Evolutionary conservation across 2,797 vertebrate genomes (phyloP), one percentile per base, ranked within the genome.

Genomic region (Alfaro cultratus): DNA sequence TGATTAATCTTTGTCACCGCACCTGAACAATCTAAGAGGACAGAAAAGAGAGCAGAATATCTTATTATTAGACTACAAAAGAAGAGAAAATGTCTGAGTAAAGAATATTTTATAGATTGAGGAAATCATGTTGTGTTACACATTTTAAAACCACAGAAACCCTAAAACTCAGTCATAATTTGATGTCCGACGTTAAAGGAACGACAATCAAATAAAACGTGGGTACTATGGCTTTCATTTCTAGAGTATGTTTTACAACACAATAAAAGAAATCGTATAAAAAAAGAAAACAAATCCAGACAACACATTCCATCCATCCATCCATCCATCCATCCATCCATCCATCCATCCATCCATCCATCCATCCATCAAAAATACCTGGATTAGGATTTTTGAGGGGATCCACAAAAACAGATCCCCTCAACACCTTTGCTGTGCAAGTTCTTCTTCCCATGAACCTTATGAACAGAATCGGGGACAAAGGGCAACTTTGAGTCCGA

Each of bases 151-250:
- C 77, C 49, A 1, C 57, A 1, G 55, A 26, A 81, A 62, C 85
- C 73, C 74, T 74, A 77, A 87, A 82, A 76, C 21, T 2, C 1
- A 78, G 26, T 81, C 70, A 83, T 86, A 82, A 84, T 84, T 77
- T 80, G 47, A 80, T 49, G 73, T 67, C n/a, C 5, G 47, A 2
- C 82, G 26, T 2, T 73, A 70, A 82, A 80, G 71, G 73, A 86
- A 81, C 46, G 74, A 87, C 87, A 89, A 75, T 67, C 18, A 67
- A 34, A 13, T 21, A 10, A 67, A 36, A 36, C 1, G 1, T 18
- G 10, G 36, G 18, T 67, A 39, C 34, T 67, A 67, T 36, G 7
- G 21, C 18, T 39, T 67, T 39, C 16, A 36, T 67, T 36, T 23
- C 8, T 21, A 67, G 18, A 64, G 7, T 21, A 23, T 18, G 34